Evolutionary conservation across 2,888 invertebrate genomes (phyloP).

Genomic region (Neoascia interrupta): DNA sequence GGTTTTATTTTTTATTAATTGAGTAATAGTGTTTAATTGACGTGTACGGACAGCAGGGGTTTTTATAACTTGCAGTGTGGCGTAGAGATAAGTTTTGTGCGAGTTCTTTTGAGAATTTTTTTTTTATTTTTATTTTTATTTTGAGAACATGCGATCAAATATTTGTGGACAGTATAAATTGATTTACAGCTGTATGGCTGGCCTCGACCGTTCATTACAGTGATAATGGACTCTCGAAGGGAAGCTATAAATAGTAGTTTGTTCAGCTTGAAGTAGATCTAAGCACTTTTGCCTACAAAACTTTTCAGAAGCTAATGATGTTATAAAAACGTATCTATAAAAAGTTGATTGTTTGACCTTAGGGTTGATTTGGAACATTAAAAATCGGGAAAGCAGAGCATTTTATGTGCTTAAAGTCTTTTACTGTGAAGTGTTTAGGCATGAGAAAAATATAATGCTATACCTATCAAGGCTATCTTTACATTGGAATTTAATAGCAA

Average conservation of each 20-base stretch:
- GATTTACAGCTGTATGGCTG: slow-evolving; percentile 1
- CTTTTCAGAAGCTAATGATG: background rate
- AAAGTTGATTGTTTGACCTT: background rate
- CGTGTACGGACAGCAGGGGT: background rate
- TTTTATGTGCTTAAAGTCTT: too few species aligned
- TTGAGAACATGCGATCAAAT: slow-evolving; percentile 2
- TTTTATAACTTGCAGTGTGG: background rate
- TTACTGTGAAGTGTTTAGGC: too few species aligned
- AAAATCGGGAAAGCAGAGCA: too few species aligned
- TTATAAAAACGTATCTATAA: background rate
- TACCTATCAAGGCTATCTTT: too few species aligned
- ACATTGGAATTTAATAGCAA: too few species aligned
- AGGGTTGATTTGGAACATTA: background rate
- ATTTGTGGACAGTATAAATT: background rate
- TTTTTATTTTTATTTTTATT: background rate
- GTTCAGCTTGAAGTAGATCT: background rate
- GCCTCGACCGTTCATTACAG: slow-evolving; percentile 3
- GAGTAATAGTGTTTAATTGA: slow-evolving; percentile 3
- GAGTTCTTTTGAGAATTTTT: background rate
- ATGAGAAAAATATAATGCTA: too few species aligned
- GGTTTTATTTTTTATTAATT: slow-evolving; percentile 10
- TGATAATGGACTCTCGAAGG: background rate
- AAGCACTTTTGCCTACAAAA: background rate
- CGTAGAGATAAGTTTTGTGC: background rate
- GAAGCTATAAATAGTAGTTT: background rate